Conservation (phyloP, 53 echinoderm and acorn worm species). For the Glandiceps talaboti region DNA sequence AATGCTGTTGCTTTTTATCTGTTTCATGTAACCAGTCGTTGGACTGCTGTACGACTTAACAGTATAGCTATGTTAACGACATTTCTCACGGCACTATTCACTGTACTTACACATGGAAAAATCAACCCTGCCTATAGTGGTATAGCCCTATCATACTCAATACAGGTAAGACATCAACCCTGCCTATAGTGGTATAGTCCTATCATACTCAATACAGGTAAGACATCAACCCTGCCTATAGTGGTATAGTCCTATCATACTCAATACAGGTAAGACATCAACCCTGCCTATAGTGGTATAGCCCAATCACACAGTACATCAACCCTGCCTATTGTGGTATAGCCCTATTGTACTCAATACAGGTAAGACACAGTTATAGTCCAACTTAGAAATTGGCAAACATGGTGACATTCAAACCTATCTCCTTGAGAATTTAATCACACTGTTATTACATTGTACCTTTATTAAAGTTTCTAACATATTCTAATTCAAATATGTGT, state of each 20-base stretch:
- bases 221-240: not conserved
- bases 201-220: not conserved
- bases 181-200: not conserved
- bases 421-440: no score
- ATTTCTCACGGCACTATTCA: conserved; percentile 46
- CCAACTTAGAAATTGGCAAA: no score
- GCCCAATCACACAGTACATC: not conserved
- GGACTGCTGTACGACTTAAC: conserved; percentile 72
- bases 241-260: not conserved
- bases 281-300: not conserved
- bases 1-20: conserved; percentile 47
- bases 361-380: not conserved
- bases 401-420: no score
- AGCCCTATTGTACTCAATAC: not conserved
- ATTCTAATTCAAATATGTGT: no score
- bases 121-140: not conserved
- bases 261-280: not conserved
- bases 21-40: conserved; percentile 47
- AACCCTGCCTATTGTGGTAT: not conserved
- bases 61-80: conserved; percentile 39
- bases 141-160: not conserved
- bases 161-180: not conserved
- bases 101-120: conserved; percentile 32
- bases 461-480: no score
- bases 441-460: no score